A percentile compares a stretch with the other conserved stretches of the same genome.
These are phyloP conservation scores for Silurus meridionalis DNA, from an alignment of 2,113 vertebrate genomes.

Conservation along the genomic window DNA sequence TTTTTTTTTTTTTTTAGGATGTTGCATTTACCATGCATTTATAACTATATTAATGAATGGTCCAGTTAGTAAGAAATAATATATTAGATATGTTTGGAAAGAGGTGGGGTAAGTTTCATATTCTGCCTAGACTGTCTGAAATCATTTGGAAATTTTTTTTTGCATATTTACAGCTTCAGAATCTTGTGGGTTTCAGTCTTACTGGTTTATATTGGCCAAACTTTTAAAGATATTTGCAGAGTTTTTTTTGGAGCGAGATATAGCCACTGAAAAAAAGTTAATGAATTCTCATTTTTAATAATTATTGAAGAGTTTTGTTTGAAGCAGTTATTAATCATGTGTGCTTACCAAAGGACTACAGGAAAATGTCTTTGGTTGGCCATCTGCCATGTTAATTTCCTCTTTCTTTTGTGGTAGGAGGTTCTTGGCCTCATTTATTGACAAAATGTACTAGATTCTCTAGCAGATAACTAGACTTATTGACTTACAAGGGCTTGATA, in stretches of 20 bases:
- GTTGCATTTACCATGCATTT: background rate
- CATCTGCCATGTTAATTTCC: background rate
- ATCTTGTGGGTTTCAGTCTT: background rate
- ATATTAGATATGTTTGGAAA: too few relatives aligned
- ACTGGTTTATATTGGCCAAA: background rate
- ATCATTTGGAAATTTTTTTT: background rate
- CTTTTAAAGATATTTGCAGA: background rate
- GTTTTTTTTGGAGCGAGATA: background rate
- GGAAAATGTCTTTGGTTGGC: background rate
- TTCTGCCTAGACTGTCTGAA: background rate
- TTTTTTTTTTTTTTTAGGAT: too few relatives aligned
- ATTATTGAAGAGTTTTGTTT: background rate
- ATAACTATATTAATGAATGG: background rate
- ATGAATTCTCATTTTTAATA: background rate
- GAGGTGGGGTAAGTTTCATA: too few relatives aligned
- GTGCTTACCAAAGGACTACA: background rate
- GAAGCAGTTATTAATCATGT: background rate
- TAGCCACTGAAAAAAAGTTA: background rate
- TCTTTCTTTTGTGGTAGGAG: background rate
- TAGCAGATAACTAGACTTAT: background rate
- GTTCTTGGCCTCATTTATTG: background rate
- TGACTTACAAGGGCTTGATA: background rate
- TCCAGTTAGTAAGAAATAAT: background rate
- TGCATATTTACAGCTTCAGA: background rate
- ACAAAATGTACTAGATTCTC: background rate